Base-by-base conservation (phyloP, 2,888 invertebrate species). In the Trichacis sp. region DNA sequence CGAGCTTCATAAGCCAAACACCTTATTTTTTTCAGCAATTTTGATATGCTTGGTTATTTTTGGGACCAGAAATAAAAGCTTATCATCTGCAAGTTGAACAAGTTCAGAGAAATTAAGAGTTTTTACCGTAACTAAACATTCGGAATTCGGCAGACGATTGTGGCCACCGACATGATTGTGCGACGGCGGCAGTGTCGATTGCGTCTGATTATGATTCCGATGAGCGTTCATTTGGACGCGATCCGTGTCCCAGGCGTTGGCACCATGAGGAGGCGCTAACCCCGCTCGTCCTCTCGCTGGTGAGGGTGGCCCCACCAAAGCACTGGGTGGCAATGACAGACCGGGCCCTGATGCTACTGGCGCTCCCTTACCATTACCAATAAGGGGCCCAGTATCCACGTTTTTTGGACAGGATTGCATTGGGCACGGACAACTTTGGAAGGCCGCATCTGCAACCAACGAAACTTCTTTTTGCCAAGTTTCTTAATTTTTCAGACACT, bases 361-460 rank as follows among this genome's bases (percentile, higher is more conserved):
- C 83, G 83, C 84, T 85, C 87, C 87, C 90, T 93, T 94, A 92
- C 92, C 91, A 91, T 93, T 93, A 93, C 94, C 94, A 94, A 93
- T 94, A 94, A 93, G 94, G 93, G 94, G 94, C 91, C 95, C 95
- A 95, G 94, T 94, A 94, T 91, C 93, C 92, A 92, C 95, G 95
- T 95, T 95, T 95, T 95, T 95, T 95, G 95, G 93, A 95, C 94
- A 95, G 90, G 94, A 91, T 88, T 93, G 93, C 89, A 94, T 90
- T 87, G 94, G 93, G 89, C 94, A 95, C 80, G 94, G 93, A 87
- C 95, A 94, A 86, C 89, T 88, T 80, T 88, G 89, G 84, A 90
- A 88, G 84, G 90, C 87, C 81, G 84, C 85, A 84, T 86, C 86
- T 87, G 78, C 49, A 76, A 77, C 17, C 20, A n/a, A 29, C 19